A percentile compares a stretch with the other conserved stretches of the same genome.
phyloP scores from a whole-genome alignment of 1,140 invertebrate genomes.

The Cotesia chilonis region DNA sequence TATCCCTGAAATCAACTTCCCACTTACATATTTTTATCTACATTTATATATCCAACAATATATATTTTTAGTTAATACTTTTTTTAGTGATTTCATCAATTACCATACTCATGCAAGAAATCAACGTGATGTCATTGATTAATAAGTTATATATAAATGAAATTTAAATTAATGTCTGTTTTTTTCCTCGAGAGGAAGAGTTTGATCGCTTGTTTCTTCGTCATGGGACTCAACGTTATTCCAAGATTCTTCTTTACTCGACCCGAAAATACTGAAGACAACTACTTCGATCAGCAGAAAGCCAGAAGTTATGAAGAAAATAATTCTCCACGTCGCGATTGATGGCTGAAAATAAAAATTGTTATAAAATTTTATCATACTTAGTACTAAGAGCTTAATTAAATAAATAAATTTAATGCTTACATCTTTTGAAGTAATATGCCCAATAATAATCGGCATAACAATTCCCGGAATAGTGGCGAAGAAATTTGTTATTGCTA shows the following conservation, averaged over 20 bases:
- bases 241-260: slow-evolving; percentile 86
- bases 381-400: not conserved
- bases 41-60: too few species aligned
- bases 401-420: slow-evolving; percentile 47
- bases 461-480: slow-evolving; percentile 89
- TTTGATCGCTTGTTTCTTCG: slow-evolving; percentile 49
- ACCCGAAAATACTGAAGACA: slow-evolving; percentile 80
- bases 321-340: slow-evolving; percentile 75
- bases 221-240: slow-evolving; percentile 65
- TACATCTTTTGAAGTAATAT: slow-evolving; percentile 77
- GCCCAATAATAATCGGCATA: slow-evolving; percentile 82
- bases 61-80: too few species aligned
- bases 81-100: not conserved
- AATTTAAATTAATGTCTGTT: slow-evolving; percentile 15
- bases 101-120: not conserved
- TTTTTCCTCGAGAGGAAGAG: slow-evolving; percentile 52
- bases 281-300: slow-evolving; percentile 80
- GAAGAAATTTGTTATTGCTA: slow-evolving; percentile 86
- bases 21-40: not conserved
- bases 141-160: not conserved
- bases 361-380: not conserved
- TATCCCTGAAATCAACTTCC: not conserved
- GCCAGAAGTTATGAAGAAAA: slow-evolving; percentile 83
- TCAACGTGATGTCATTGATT: not conserved
- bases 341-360: not conserved